These are phyloP conservation scores for Phaethon lepturus DNA, from an alignment of 2,113 vertebrate genomes.

Conservation along the genomic window DNA sequence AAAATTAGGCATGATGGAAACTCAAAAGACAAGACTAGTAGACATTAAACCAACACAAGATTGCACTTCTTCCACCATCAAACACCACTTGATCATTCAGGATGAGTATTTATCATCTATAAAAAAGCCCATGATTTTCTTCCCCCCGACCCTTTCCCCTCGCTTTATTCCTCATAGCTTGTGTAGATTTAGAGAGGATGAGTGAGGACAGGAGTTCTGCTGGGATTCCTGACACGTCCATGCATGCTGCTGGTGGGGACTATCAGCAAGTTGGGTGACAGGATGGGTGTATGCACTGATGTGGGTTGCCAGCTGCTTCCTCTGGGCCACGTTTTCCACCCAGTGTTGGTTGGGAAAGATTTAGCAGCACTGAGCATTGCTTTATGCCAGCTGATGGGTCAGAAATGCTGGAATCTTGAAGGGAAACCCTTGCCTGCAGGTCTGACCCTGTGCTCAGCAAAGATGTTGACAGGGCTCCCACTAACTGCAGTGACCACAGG, in stretches of 20 bases:
- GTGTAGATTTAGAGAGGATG: neutral
- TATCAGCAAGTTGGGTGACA: fast-evolving
- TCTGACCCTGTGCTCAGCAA: neutral
- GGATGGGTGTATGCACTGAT: neutral
- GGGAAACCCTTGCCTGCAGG: neutral
- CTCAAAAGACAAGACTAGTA: neutral
- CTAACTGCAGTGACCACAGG: fast-evolving
- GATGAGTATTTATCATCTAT: neutral
- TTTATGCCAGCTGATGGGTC: neutral
- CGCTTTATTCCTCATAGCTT: neutral
- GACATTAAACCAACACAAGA: neutral
- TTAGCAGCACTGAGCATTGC: neutral
- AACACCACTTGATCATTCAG: neutral
- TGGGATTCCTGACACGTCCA: neutral
- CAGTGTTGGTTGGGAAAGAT: neutral
- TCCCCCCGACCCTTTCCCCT: fast-evolving
- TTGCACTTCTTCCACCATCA: neutral
- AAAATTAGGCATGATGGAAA: neutral
- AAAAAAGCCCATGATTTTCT: neutral
- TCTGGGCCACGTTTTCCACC: fast-evolving
- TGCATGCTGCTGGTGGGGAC: fast-evolving
- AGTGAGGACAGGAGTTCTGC: neutral
- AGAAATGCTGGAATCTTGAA: neutral
- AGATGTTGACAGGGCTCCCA: neutral
- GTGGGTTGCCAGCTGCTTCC: neutral